Base-by-base conservation (phyloP, 1,140 invertebrate genomes). In the Zaprionus lachaisei region DNA sequence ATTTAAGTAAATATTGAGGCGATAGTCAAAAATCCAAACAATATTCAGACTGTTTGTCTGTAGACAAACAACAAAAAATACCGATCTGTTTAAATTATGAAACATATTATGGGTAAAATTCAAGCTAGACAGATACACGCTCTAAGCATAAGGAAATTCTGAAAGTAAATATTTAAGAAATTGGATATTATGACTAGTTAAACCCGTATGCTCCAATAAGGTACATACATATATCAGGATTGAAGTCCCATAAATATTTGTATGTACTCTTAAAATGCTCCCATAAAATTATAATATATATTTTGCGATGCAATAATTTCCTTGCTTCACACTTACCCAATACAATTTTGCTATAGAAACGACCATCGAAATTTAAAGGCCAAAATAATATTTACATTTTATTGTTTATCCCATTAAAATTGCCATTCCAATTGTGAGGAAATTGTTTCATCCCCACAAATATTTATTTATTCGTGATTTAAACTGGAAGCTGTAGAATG, bases 301-400 rank as follows among this genome's bases (percentile, higher is more conserved):
- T 51, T 51, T 14, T 51, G 47, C 11, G 11, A 12, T 20, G 9
- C 47, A 22, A 20, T 9, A 11, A 22, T 22, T 22, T 22, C 0
- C 17, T 7, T 41, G 15, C 20, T 49, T 31, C 6, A 47, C 5
- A 47, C n/a, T 2, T 5, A 17, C 7, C 41, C 38, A n/a, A 11
- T 34, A 11, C 7, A 9, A 47, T 9, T 47, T 5, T n/a, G n/a
- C 12, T 38, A 17, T 44, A 17, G 2, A 47, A n/a, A 47, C n/a
- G 41, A 7, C n/a, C n/a, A 17, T 49, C n/a, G 11, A 20, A 51
- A 51, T 24, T 51, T 47, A 24, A 51, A 51, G 20, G 47, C 22
- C 22, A 22, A 51, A 51, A 51, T 51, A 22, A 51, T 51, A 51
- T 51, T 51, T 51, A 51, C 47, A 51, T 51, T 24, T 51, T 51